Percentiles rank a stretch among this genome's conserved stretches.
Evolutionary conservation across 2,888 invertebrate species (phyloP).

Genomic region (Yponomeuta evonymella): DNA sequence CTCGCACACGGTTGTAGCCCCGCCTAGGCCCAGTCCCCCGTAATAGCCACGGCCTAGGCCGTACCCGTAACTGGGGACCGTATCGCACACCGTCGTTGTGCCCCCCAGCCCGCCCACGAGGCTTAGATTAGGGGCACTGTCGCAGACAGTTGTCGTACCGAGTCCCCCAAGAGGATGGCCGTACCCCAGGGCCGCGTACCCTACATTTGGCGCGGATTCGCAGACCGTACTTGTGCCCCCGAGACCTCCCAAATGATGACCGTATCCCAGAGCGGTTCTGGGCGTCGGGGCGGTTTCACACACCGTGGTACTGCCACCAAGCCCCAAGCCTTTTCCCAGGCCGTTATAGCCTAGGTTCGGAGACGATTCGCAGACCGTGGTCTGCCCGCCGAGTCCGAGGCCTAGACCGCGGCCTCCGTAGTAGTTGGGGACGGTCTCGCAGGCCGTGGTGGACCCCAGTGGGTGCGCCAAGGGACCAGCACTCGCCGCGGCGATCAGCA

Average conservation of each 20-base stretch:
- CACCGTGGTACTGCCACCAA: background rate
- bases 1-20: no score
- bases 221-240: background rate
- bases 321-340: background rate
- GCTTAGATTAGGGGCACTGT: background rate
- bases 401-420: slow-evolving; percentile 11
- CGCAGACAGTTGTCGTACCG: background rate
- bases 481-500: background rate
- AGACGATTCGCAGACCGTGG: slow-evolving; percentile 22
- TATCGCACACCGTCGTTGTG: no score
- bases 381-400: slow-evolving; percentile 18
- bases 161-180: background rate
- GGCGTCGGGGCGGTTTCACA: background rate
- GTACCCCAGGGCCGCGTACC: background rate
- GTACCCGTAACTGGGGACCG: background rate
- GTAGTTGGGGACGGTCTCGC: slow-evolving; percentile 32
- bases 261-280: background rate
- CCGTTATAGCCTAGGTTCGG: slow-evolving; percentile 6
- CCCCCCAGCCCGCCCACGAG: background rate
- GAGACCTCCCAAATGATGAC: background rate
- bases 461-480: slow-evolving; percentile 3
- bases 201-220: background rate
- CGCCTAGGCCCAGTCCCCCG: background rate
- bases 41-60: background rate
- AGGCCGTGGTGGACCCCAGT: slow-evolving; percentile 31